A percentile compares a stretch with the other conserved stretches of the same genome.
Conservation (phyloP, 2,888 invertebrate species). For the Exephanes ischioxanthus region DNA sequence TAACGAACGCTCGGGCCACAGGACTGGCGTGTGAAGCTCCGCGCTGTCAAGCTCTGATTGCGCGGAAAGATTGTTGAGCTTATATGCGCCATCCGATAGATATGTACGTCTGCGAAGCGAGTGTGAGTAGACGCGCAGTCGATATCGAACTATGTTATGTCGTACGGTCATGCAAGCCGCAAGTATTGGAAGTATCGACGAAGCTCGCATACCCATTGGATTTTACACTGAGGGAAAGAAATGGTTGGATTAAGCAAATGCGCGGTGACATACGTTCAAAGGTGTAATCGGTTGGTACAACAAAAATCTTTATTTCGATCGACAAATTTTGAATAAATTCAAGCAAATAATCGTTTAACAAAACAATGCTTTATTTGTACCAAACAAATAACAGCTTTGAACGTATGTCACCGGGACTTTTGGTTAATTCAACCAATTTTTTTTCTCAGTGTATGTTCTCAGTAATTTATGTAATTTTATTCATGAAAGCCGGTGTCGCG, state of each 20-base stretch:
- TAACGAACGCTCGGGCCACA: constrained; percentile 44
- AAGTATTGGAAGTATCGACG: background rate
- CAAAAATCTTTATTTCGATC: no score
- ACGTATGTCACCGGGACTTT: no score
- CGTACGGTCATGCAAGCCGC: background rate
- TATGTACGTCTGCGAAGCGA: constrained; percentile 21
- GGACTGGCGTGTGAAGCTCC: constrained; percentile 54
- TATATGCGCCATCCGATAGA: constrained; percentile 41
- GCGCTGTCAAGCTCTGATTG: constrained; percentile 57
- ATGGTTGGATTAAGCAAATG: no score
- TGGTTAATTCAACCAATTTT: no score
- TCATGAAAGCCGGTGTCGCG: no score
- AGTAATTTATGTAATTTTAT: background rate
- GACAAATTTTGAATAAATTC: no score
- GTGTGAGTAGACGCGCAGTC: constrained; percentile 7
- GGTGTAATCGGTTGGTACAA: no score
- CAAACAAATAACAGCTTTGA: no score
- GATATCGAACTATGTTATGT: constrained; percentile 5
- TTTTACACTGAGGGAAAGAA: no score
- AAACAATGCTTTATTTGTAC: no score
- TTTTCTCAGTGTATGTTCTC: background rate
- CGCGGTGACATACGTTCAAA: no score
- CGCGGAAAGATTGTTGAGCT: constrained; percentile 47
- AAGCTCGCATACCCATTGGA: background rate
- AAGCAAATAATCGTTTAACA: no score